Evolutionary conservation across 35 echinoderm and acorn worm species (phyloP), one percentile per base, ranked within the genome.

Genomic region (Acanthaster planci): DNA sequence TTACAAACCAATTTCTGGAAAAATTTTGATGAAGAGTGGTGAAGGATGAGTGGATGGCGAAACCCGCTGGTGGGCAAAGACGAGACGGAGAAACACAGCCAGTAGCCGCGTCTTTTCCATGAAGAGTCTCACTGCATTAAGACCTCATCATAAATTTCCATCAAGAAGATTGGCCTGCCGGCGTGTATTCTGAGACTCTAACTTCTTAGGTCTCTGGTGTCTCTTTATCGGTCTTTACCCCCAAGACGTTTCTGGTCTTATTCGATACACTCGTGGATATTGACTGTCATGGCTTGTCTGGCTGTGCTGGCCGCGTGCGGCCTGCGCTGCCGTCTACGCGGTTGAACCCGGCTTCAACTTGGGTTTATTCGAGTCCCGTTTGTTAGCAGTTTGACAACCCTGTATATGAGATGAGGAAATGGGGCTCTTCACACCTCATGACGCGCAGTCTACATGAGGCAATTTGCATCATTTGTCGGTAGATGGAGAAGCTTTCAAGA

Each of bases 21-120:
- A 47, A 47, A 72, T 27, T 27, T 72, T 72, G 26, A 72, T 72
- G 64, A 29, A 72, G 34, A 72, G 64, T 72, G 64, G 64, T 72
- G 64, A 72, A 26, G 64, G 64, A 72, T 72, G 64, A 72, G 30
- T 21, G 8, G 64, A 1, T 21, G 64, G 34, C 10, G 34, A 26
- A 59, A n/a, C 56, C 64, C 64, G 64, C 64, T 72, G 64, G 64
- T 29, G 64, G 64, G 26, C 7, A 34, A 26, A 26, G 26, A 31
- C 34, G 64, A 72, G 7, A 72, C 26, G 34, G 15, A 3, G n/a
- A 30, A 72, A 29, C 23, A 72, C 14, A 15, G 21, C 14, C 9
- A 67, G 59, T n/a, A 72, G 34, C 10, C 26, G 1, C 34, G 22
- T 72, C 7, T 72, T 14, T 72, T 26, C 27, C 60, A 9, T 29